These are phyloP conservation scores for Suncus etruscus DNA, from an alignment of 2,113 vertebrate genomes.

Conservation along the genomic window DNA sequence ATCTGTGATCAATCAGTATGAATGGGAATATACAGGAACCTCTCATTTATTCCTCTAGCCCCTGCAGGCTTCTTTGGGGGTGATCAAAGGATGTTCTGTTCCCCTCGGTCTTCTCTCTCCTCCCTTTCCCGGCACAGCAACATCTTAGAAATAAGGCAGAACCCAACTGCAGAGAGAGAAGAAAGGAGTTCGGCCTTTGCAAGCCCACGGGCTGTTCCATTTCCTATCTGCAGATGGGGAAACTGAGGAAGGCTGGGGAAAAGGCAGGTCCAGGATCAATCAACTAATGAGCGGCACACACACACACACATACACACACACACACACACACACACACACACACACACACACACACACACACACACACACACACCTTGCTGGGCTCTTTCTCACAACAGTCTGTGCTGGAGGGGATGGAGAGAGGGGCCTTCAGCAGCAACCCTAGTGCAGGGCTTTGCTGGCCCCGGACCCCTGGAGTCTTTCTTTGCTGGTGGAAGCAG, in stretches of 20 bases:
- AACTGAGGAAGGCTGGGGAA: background rate
- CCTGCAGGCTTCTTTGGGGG: background rate
- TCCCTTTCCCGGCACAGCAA: background rate
- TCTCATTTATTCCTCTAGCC: background rate
- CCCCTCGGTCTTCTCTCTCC: background rate
- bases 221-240: constrained; percentile 22
- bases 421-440: background rate
- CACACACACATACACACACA: no score
- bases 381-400: no score
- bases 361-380: no score
- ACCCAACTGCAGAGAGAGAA: background rate
- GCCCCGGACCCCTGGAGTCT: background rate
- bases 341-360: no score
- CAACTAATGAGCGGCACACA: no score
- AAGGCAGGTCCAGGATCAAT: no score
- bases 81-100: constrained; percentile 36
- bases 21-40: background rate
- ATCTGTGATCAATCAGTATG: constrained; percentile 69
- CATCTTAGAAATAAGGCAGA: background rate
- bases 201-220: background rate
- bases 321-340: no score
- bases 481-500: constrained; percentile 2
- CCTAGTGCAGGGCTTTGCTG: background rate
- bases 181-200: background rate
- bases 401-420: background rate